Evolutionary conservation across 1,140 invertebrate genomes (phyloP), one percentile per base, ranked within the genome.

Genomic region (Ganaspis sp.): DNA sequence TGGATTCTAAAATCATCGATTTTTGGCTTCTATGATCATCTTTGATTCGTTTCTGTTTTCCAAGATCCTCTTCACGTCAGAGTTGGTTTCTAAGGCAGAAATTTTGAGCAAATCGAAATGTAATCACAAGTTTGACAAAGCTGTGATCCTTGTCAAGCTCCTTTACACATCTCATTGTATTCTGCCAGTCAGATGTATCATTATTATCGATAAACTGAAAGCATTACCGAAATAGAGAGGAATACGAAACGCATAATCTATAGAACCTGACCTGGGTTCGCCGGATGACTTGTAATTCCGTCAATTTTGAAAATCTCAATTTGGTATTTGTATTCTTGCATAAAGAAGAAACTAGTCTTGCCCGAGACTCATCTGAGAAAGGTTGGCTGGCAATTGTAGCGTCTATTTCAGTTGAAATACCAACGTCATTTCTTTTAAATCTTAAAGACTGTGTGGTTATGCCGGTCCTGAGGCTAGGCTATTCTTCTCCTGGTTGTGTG

Each of bases 401-500:
- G 53, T 58, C 53, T 40, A 17, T 70, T 70, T 71, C 9, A 42
- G 11, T 15, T 71, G 15, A 17, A 23, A 71, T 42, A 11, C 70
- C 21, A 23, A 42, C 17, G 4, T 42, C 40, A 26, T 45, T 42
- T 71, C 38, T 12, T 9, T 40, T 45, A 5, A 23, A 42, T 38
- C n/a, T 45, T 42, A 21, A 19, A 15, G 19, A 23, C 70, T 23
- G 4, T 42, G 12, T 70, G 34, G 8, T 9, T 19, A 45, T 26
- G 17, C 70, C 70, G 70, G 19, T 71, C 70, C 70, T 71, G 70
- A 45, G 42, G 40, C 38, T 45, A 45, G 21, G 42, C 70, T 71
- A 71, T 45, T 40, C 70, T 71, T 71, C 34, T 71, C 17, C 37
- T 38, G 70, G 9, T 8, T n/a, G 54, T 64, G 21, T 64, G 23